Evolutionary conservation across 1,140 invertebrate genomes (phyloP), one percentile per base, ranked within the genome.

Genomic region (Pachyrhynchus sulphureomaculatus): DNA sequence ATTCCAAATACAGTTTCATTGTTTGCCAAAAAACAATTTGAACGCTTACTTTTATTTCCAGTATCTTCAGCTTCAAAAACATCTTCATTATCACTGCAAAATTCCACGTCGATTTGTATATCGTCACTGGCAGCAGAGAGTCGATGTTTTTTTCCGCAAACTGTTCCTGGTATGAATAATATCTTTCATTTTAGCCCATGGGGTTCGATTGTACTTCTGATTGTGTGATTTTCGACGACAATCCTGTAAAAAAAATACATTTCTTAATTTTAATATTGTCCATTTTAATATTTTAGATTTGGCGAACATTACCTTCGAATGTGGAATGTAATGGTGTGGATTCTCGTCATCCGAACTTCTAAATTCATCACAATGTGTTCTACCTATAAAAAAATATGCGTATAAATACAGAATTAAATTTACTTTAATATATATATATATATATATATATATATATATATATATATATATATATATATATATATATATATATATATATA

Each of bases 151-250:
- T 69, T 82, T 84, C 73, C 84, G 86, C 8, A 86, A 78, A 18
- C 85, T 88, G 45, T 87, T 86, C 34, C 85, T 77, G 0, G 85
- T 84, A 68, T 88, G 84, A 56, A 89, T 86, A 21, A 89, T 88
- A 64, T 86, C 84, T 65, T 86, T 84, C 72, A 88, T 84, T 71
- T 86, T 86, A 0, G 82, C 83, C 86, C 87, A 88, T 0, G 86
- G 82, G 29, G 83, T 87, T 74, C 82, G 82, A 4, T 62, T 49
- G 37, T 13, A 34, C 51, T 52, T 56, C 41, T 39, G 66, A 49
- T 61, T 59, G 6, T 64, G 61, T 17, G 53, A 55, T 55, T 79
- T 45, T 66, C 61, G 26, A 33, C 44, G 57, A 26, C 51, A 42
- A 0, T 51, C 36, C 47, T 48, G 13, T 20, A 48, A 18, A 8